Percentiles rank a stretch among this genome's conserved stretches.
Evolutionary conservation across 2,888 invertebrate genomes (phyloP).

Genomic region (Coelogynopora nodosa): DNA sequence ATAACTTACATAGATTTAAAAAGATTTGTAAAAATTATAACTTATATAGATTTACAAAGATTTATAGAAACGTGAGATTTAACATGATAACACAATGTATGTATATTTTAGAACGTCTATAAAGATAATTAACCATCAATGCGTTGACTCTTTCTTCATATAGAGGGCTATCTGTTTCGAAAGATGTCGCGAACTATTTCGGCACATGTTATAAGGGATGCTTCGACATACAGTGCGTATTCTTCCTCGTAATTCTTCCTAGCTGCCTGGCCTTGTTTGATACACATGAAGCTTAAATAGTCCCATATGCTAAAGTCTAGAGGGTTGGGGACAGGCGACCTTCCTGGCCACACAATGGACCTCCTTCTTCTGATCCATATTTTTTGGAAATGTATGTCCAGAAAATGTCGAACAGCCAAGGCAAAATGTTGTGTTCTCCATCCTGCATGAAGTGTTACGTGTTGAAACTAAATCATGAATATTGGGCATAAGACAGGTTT

Average conservation of each 20-base stretch:
- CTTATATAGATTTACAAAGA: too few relatives aligned
- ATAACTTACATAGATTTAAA: neutral
- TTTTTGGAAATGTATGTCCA: neutral
- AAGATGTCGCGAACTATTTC: neutral
- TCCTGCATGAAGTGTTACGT: neutral
- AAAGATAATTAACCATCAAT: neutral
- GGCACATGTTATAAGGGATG: conserved; percentile 3
- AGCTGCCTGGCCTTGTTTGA: conserved; percentile 14
- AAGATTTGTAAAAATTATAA: neutral
- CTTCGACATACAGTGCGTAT: neutral
- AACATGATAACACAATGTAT: conserved; percentile 5
- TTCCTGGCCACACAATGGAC: neutral
- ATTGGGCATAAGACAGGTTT: neutral
- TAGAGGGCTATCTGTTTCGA: neutral
- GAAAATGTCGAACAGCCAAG: neutral
- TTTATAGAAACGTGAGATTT: too few relatives aligned
- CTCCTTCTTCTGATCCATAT: neutral
- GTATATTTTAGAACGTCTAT: neutral
- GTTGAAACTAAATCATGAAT: neutral
- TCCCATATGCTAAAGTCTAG: conserved; percentile 8
- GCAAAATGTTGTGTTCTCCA: conserved; percentile 6
- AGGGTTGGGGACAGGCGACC: conserved; percentile 10
- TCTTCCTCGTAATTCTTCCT: conserved; percentile 12
- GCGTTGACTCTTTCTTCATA: neutral
- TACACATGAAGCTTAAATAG: neutral